These are phyloP conservation scores for Monochamus saltuarius DNA, from an alignment of 1,140 invertebrate genomes.

Conservation along the genomic window DNA sequence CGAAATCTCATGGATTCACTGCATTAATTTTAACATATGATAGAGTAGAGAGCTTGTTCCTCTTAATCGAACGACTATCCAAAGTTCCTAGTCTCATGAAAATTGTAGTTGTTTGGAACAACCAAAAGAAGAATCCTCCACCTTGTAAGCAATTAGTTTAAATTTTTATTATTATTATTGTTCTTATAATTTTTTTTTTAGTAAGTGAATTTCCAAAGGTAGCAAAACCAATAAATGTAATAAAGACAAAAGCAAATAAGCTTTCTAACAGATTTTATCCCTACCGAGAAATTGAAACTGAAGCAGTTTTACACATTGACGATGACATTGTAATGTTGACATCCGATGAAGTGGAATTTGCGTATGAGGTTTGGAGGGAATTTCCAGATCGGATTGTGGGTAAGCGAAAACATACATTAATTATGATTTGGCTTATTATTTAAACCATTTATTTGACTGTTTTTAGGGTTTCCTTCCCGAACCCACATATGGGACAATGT, in stretches of 20 bases:
- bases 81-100: conserved; percentile 82
- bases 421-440: not conserved
- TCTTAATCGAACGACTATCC: conserved; percentile 77
- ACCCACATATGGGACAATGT: conserved; percentile 88
- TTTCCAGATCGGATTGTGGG: conserved; percentile 89
- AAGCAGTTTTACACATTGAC: conserved; percentile 88
- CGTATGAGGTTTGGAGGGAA: conserved; percentile 86
- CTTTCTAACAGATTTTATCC: conserved; percentile 93
- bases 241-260: conserved; percentile 88
- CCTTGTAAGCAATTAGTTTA: conserved; percentile 61
- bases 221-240: conserved; percentile 84
- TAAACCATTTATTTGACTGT: conserved; percentile 1
- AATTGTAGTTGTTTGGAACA: conserved; percentile 91
- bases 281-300: conserved; percentile 90
- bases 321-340: conserved; percentile 95
- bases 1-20: conserved; percentile 85
- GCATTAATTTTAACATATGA: conserved; percentile 91
- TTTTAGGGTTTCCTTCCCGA: conserved; percentile 78
- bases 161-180: conserved; percentile 6
- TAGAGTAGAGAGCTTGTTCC: conserved; percentile 84
- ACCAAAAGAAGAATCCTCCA: conserved; percentile 84
- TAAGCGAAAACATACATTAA: conserved; percentile 17
- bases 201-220: conserved; percentile 85
- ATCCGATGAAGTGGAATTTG: conserved; percentile 90
- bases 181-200: conserved; percentile 53